Conservation (phyloP, 2,888 invertebrate species). For the Seira sanloemensis region DNA sequence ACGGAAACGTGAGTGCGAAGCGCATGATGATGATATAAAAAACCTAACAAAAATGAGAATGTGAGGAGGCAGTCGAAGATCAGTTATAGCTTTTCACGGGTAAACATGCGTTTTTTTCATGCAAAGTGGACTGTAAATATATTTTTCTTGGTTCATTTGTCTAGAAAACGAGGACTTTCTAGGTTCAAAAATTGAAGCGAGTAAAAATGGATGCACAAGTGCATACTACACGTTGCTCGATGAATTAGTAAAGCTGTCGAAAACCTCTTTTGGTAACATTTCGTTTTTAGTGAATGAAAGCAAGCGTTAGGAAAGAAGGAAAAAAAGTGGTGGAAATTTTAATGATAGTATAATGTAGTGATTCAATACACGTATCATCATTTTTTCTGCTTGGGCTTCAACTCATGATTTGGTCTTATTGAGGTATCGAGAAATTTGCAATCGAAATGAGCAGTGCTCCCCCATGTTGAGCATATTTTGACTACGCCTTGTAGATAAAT, state of each 20-base stretch:
- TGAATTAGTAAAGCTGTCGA: too few relatives aligned
- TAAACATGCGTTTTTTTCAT: not conserved
- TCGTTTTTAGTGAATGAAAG: not conserved
- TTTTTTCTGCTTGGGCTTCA: not conserved
- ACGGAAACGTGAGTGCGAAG: too few relatives aligned
- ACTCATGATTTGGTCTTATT: too few relatives aligned
- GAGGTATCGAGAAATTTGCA: not conserved
- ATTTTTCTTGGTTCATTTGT: not conserved
- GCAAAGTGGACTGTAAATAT: not conserved
- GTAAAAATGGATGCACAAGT: too few relatives aligned
- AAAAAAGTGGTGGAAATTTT: not conserved
- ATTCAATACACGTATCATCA: not conserved
- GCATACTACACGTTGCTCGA: too few relatives aligned
- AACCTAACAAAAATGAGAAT: too few relatives aligned
- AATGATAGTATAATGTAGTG: not conserved
- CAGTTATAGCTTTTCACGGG: not conserved
- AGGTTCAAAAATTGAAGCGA: not conserved
- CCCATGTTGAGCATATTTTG: not conserved
- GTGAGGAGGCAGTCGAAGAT: not conserved
- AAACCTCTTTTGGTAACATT: not conserved
- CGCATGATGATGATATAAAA: not conserved
- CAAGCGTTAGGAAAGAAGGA: not conserved
- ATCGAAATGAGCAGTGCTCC: not conserved
- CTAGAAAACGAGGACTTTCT: not conserved
- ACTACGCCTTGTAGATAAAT: too few relatives aligned